Evolutionary conservation across 2,888 invertebrate species (phyloP).

Genomic region (Diaprepes abbreviatus): DNA sequence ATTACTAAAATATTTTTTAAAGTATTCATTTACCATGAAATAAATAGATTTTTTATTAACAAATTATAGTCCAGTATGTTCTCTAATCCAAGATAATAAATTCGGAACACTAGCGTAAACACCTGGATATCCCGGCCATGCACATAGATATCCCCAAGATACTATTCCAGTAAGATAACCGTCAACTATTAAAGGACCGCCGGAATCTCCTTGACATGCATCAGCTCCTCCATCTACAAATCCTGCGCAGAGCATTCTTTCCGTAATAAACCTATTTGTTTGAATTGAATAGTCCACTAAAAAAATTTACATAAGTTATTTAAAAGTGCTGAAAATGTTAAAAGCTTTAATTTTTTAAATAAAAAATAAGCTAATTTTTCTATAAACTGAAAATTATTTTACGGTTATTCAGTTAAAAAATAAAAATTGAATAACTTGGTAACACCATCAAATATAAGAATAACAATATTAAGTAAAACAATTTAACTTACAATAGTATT

Average conservation of each 20-base stretch:
- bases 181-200: conserved; percentile 52
- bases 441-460: no score
- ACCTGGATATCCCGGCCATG: conserved; percentile 51
- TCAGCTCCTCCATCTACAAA: conserved; percentile 63
- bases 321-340: no score
- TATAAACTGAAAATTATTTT: no score
- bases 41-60: no score
- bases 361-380: no score
- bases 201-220: conserved; percentile 54
- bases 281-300: background rate
- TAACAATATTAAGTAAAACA: no score
- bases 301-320: background rate
- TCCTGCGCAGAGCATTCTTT: conserved; percentile 55
- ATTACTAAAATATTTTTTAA: no score
- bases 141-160: conserved; percentile 55
- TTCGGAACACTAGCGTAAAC: conserved; percentile 52
- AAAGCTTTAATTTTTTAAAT: no score
- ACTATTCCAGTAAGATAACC: conserved; percentile 52
- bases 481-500: conserved; percentile 33
- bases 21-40: no score
- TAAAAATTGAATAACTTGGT: no score
- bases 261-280: conserved; percentile 12
- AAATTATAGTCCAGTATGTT: conserved; percentile 27
- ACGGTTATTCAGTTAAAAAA: no score
- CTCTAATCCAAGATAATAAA: conserved; percentile 35